phyloP scores from a whole-genome alignment of 2,113 vertebrate species.

The Fulmarus glacialis region DNA sequence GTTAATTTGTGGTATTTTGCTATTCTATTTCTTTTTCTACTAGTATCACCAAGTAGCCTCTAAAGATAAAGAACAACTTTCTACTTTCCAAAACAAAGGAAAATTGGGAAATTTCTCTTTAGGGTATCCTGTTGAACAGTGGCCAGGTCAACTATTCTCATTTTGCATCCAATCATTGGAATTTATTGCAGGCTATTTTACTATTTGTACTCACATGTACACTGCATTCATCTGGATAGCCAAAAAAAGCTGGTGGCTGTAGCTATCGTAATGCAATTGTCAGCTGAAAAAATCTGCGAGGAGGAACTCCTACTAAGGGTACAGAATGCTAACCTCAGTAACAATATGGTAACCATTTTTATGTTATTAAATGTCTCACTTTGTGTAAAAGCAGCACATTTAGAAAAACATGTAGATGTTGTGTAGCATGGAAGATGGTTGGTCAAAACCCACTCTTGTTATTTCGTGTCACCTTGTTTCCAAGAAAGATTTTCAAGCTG shows the following conservation, averaged over 20 bases:
- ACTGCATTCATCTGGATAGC: conserved; percentile 1
- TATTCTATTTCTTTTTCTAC: neutral
- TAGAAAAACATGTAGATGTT: neutral
- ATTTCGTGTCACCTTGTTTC: conserved; percentile 1
- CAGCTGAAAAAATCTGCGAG: neutral
- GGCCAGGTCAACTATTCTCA: neutral
- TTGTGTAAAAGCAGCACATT: neutral
- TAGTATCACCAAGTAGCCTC: neutral
- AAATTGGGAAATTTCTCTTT: neutral
- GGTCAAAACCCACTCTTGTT: conserved; percentile 39
- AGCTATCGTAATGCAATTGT: neutral
- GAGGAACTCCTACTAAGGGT: conserved; percentile 7
- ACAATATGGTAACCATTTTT: neutral
- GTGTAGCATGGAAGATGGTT: neutral
- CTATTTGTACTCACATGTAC: neutral
- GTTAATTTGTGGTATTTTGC: neutral
- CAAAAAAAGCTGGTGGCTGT: neutral
- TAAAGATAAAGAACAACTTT: neutral
- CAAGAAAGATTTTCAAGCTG: neutral
- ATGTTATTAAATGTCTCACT: conserved; percentile 12
- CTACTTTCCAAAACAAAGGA: neutral
- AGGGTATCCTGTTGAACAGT: neutral
- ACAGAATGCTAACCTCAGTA: neutral
- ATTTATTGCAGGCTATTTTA: neutral
- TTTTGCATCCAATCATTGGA: neutral